Evolutionary conservation across 1,140 invertebrate genomes (phyloP).

Genomic region (Babylonia areolata): DNA sequence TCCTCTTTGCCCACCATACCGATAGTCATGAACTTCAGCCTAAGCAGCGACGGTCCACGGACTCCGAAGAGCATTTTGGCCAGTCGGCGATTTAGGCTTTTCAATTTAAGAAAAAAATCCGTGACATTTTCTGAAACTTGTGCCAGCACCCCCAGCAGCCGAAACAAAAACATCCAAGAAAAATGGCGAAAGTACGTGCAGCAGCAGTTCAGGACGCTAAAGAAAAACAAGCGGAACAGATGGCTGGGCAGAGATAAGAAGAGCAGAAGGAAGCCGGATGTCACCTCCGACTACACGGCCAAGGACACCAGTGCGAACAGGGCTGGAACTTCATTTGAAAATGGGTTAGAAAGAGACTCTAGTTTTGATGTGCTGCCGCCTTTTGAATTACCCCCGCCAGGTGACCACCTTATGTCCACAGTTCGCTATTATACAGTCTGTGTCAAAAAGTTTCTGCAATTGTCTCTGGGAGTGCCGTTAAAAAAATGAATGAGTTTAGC

Average conservation of each 20-base stretch:
- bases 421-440: not conserved
- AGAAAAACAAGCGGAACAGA: not conserved
- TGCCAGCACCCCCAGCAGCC: not conserved
- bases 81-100: not conserved
- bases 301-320: not conserved
- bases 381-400: not conserved
- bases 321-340: not conserved
- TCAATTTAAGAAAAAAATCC: not conserved
- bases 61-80: not conserved
- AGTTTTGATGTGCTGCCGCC: not conserved
- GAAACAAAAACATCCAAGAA: not conserved
- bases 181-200: conserved; percentile 16
- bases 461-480: not conserved
- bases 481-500: too few species aligned
- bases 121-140: not conserved
- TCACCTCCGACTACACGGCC: not conserved
- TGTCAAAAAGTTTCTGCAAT: not conserved
- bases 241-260: conserved; percentile 9
- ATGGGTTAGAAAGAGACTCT: conserved; percentile 5
- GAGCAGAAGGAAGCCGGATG: not conserved
- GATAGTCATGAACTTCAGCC: not conserved
- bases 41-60: not conserved
- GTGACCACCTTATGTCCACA: conserved; percentile 9
- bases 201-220: not conserved
- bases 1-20: not conserved